Conservation (phyloP, 2,797 vertebrate genomes). For the Gymnothorax javanicus region DNA sequence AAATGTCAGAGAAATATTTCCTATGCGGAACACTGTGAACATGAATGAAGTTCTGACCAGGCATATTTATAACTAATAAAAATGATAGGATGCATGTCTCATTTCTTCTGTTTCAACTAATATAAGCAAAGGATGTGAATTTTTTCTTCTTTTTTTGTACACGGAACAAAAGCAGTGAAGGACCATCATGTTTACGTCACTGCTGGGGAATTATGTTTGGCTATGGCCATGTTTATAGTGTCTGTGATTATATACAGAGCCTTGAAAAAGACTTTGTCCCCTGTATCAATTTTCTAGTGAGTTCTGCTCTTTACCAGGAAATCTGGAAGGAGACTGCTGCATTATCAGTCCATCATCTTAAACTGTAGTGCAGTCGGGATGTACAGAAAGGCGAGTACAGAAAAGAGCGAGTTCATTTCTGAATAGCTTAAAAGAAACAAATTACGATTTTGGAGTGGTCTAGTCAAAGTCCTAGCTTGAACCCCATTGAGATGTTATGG, state of each 20-base stretch:
- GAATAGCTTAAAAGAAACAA: no score
- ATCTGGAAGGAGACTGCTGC: no score
- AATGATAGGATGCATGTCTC: constrained; percentile 8
- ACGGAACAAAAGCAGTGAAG: neutral
- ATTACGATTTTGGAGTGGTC: no score
- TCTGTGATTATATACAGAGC: neutral
- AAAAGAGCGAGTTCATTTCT: no score
- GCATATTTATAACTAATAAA: constrained; percentile 13
- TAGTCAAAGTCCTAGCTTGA: no score
- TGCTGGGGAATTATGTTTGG: neutral
- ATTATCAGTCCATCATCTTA: no score
- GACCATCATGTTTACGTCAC: neutral
- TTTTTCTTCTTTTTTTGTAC: neutral
- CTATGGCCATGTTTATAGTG: neutral
- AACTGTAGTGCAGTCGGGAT: no score
- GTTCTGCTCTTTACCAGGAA: no score
- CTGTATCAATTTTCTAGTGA: no score
- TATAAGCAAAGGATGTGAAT: constrained; percentile 12
- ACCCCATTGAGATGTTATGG: no score
- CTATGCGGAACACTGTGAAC: constrained; percentile 53
- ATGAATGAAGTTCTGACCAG: constrained; percentile 47
- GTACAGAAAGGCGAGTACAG: no score
- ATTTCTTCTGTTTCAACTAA: neutral
- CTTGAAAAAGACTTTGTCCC: no score
- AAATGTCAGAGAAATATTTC: constrained; percentile 73